Conservation (phyloP, 30 jellyfish, hydroid and myxozoan species). For the Aurelia aurita complex sp. Pacific region DNA sequence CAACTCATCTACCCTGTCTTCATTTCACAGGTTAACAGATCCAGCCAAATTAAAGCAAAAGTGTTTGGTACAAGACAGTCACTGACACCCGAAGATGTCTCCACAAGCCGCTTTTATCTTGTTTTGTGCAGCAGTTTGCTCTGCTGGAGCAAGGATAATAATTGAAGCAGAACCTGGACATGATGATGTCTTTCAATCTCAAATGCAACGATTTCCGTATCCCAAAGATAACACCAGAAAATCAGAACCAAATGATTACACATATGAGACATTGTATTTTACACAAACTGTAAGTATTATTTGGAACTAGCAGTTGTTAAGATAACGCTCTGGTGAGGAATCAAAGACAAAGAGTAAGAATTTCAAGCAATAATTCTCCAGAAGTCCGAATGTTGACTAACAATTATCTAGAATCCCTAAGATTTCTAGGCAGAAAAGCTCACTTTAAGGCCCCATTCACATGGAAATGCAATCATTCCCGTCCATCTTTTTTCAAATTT, state of each 20-base stretch:
- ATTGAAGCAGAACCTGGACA: no score
- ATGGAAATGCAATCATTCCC: not conserved
- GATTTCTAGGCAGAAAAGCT: no score
- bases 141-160: no score
- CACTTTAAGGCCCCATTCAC: not conserved
- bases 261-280: conserved; percentile 41
- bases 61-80: no score
- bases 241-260: conserved; percentile 36
- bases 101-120: not conserved
- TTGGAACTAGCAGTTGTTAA: not conserved
- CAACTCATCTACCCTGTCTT: no score
- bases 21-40: no score
- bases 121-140: no score
- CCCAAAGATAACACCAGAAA: conserved; percentile 8
- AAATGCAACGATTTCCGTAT: conserved; percentile 20
- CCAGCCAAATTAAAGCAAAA: no score
- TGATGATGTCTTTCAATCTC: not conserved
- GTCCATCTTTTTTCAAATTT: not conserved
- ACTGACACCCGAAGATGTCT: not conserved
- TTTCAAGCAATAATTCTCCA: no score
- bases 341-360: no score
- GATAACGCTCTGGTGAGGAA: no score
- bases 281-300: conserved; percentile 50
- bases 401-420: not conserved
- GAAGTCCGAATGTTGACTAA: no score